These are phyloP conservation scores for Columba livia DNA, from an alignment of 2,113 vertebrate genomes.

Conservation along the genomic window DNA sequence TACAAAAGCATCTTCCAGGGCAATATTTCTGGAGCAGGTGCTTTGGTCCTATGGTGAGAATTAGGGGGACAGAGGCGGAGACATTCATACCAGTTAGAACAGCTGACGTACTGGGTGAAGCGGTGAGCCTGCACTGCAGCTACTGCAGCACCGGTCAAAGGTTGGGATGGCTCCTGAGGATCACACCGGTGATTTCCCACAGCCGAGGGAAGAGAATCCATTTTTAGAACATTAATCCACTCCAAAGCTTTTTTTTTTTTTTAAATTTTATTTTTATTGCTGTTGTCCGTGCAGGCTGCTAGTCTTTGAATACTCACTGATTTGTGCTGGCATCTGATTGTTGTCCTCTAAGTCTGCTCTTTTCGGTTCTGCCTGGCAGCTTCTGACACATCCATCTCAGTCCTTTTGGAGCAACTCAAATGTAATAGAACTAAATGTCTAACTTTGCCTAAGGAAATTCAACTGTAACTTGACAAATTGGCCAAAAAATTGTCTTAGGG, in stretches of 20 bases:
- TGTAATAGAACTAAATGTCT: neutral
- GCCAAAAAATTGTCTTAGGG: neutral
- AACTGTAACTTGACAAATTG: neutral
- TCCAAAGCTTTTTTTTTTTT: neutral
- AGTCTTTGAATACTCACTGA: neutral
- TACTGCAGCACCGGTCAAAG: rapidly evolving
- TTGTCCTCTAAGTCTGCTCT: neutral
- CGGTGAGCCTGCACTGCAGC: neutral
- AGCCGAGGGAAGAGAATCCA: neutral
- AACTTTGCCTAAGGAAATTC: neutral
- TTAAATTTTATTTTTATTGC: neutral
- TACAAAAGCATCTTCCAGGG: too few species aligned
- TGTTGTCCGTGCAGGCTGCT: neutral
- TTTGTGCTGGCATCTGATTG: neutral
- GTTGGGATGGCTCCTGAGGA: neutral
- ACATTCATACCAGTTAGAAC: neutral
- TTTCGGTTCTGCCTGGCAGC: neutral
- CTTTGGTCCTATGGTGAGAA: neutral
- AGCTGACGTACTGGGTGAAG: neutral
- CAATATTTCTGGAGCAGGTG: neutral
- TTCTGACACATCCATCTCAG: neutral
- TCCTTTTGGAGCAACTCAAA: neutral
- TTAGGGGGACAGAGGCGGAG: too few species aligned
- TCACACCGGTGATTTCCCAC: neutral
- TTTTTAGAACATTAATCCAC: neutral